Evolutionary conservation across 2,113 vertebrate species (phyloP), one percentile per base, ranked within the genome.

Genomic region (Morphnarchus princeps): DNA sequence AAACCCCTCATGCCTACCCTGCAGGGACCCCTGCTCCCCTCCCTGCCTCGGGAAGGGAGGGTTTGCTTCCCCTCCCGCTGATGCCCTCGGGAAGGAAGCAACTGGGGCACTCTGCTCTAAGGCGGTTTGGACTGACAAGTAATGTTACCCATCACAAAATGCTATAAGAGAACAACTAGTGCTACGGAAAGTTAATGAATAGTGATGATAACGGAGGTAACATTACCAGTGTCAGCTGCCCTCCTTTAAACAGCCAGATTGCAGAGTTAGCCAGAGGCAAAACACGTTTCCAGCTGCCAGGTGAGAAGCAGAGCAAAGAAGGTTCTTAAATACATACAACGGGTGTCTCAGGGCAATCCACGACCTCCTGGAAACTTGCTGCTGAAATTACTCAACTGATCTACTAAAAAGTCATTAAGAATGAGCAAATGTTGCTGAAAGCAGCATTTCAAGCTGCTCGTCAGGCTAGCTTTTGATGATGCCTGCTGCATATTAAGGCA

Each of bases 371-470:
- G 65, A 84, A 81, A 94, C 29, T 82, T 92, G 47, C 31, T 69
- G 49, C 72, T 89, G 88, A 84, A 96, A 94, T 90, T 67, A 83
- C 52, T 87, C 90, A 96, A 50, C 36, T 67, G 66, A 89, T 70
- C 58, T 86, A 88, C 77, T 91, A 82, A 87, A 85, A 78, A 87
- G 58, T 70, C 58, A 90, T 78, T 90, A 95, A 66, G 67, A 87
- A 92, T 1, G 14, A 74, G 24, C 25, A 88, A 91, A 92, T 1
- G 2, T 55, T 82, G 58, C 22, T 69, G 21, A 86, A 93, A 91
- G 63, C 77, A 83, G 49, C 1, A 0, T 49, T 88, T 66, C 63
- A 65, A 19, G 80, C 71, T 94, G 82, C 47, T 89, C 78, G 40
- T 73, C 69, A 77, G 62, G 73, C 17, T 34, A 63, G 36, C 81